Evolutionary conservation across 2,113 vertebrate species (phyloP).

Genomic region (Rattus norvegicus): DNA sequence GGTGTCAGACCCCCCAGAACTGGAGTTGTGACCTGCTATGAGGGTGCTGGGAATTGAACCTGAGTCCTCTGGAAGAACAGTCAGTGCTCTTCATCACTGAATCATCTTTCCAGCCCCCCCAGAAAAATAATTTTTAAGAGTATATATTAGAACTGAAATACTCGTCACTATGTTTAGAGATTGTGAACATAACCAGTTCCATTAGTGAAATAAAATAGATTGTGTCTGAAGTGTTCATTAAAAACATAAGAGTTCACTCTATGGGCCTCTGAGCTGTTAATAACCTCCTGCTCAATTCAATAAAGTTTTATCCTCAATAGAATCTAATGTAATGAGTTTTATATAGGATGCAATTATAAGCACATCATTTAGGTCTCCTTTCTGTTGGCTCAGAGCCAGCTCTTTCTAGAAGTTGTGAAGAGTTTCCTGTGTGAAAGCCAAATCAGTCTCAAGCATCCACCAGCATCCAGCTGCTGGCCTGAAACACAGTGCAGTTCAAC

Average conservation of each 20-base stretch:
- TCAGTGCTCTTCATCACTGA: too few species aligned
- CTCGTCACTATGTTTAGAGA: not conserved
- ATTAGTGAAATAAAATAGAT: slow-evolving; percentile 15
- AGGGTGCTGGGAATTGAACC: too few species aligned
- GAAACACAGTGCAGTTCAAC: slow-evolving; percentile 48
- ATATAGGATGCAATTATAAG: slow-evolving; percentile 63
- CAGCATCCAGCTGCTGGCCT: slow-evolving; percentile 2
- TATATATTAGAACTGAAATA: slow-evolving; percentile 18
- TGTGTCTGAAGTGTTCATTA: slow-evolving; percentile 39
- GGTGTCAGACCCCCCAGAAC: too few species aligned
- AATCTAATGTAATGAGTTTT: slow-evolving; percentile 63
- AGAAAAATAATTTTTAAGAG: not conserved
- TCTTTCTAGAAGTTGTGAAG: slow-evolving; percentile 30
- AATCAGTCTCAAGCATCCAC: not conserved
- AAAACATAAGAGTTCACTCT: slow-evolving; percentile 27
- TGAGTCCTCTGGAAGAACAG: too few species aligned
- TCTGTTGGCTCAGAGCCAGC: slow-evolving; percentile 47
- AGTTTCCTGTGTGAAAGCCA: slow-evolving; percentile 42
- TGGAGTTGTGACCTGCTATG: too few species aligned
- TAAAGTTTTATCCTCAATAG: slow-evolving; percentile 48
- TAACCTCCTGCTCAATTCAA: slow-evolving; percentile 46
- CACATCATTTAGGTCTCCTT: slow-evolving; percentile 35
- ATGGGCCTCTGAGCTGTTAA: slow-evolving; percentile 11
- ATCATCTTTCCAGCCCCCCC: too few species aligned
- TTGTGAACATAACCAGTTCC: not conserved